Evolutionary conservation across 2,113 vertebrate genomes (phyloP).

Genomic region (Oncorhynchus tshawytscha): DNA sequence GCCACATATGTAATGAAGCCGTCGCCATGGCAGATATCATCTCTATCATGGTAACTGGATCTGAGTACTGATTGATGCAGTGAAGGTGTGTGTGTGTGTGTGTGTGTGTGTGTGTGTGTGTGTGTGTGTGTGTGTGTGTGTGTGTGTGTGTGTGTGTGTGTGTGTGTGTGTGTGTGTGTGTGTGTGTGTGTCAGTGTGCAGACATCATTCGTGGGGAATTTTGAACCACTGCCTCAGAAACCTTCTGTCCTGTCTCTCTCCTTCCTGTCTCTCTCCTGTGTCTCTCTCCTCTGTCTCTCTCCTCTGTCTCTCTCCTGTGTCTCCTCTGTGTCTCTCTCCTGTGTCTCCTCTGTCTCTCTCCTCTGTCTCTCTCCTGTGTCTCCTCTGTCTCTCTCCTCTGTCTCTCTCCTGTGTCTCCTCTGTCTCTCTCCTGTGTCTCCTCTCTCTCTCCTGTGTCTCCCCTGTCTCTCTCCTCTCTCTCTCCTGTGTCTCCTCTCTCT

Average conservation of each 20-base stretch:
- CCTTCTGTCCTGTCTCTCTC: background rate
- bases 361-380: too few relatives aligned
- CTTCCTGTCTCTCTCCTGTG: background rate
- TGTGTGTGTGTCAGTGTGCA: conserved; percentile 32
- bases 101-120: conserved; percentile 33
- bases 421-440: too few relatives aligned
- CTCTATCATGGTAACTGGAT: conserved; percentile 9
- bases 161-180: conserved; percentile 11
- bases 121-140: conserved; percentile 20
- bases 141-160: conserved; percentile 26
- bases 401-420: too few relatives aligned
- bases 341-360: too few relatives aligned
- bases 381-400: too few relatives aligned
- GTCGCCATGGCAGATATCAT: conserved; percentile 34
- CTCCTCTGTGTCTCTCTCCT: too few relatives aligned
- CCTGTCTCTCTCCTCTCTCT: too few relatives aligned
- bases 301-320: too few relatives aligned
- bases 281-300: background rate
- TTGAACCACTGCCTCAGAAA: background rate
- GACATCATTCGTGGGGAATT: conserved; percentile 38
- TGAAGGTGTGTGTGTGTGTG: conserved; percentile 26
- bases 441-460: too few relatives aligned
- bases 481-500: too few relatives aligned
- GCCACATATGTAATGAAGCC: conserved; percentile 33
- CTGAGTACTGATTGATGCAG: background rate